These are phyloP conservation scores for Melanostigma gelatinosum DNA, from an alignment of 2,113 vertebrate species.

Conservation along the genomic window DNA sequence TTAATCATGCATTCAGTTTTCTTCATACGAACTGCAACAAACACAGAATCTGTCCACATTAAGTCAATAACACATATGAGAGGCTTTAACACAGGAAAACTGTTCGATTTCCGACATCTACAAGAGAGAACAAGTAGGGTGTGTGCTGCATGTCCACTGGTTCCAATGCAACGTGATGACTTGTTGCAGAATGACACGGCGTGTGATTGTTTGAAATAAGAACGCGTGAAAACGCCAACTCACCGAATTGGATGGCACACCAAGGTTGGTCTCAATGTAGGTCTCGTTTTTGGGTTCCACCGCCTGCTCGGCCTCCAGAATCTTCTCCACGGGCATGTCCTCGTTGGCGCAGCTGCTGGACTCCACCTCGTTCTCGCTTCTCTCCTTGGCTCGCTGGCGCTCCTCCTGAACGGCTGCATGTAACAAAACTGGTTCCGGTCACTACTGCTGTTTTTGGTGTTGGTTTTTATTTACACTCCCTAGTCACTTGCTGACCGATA, in stretches of 20 bases:
- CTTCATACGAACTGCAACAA: background rate
- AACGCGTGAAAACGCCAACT: constrained; percentile 64
- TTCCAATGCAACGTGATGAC: constrained; percentile 8
- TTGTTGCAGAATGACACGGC: background rate
- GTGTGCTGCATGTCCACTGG: background rate
- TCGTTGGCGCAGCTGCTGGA: constrained; percentile 93
- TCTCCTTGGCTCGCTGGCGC: constrained; percentile 95
- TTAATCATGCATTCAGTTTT: background rate
- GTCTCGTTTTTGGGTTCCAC: constrained; percentile 99
- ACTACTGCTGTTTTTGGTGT: constrained; percentile 77
- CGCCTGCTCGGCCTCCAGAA: constrained; percentile 94
- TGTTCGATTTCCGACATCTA: background rate
- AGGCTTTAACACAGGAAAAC: background rate
- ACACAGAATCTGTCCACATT: no score
- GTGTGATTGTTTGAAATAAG: background rate
- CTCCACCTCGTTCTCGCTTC: constrained; percentile 93
- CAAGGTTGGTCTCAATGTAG: constrained; percentile 94
- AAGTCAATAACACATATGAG: background rate
- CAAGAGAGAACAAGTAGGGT: background rate
- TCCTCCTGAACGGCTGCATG: constrained; percentile 97
- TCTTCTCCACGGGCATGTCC: constrained; percentile 99
- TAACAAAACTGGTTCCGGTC: constrained; percentile 80
- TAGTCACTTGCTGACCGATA: background rate
- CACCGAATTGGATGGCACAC: constrained; percentile 93
- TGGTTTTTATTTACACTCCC: constrained; percentile 1